Evolutionary conservation across 2,888 invertebrate species (phyloP).

Genomic region (Acutogordius australiensis): DNA sequence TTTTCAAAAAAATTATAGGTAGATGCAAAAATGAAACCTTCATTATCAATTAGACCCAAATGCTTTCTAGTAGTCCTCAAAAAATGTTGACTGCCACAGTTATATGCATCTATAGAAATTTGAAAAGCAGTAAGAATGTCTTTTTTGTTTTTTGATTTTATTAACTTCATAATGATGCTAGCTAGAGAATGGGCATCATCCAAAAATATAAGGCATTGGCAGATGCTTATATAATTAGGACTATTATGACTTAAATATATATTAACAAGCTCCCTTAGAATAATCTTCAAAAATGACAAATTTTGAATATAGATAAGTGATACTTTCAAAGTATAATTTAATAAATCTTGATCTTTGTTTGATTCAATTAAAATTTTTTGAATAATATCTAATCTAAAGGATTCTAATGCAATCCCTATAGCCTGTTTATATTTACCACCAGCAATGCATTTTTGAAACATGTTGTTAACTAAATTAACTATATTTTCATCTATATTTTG

Average conservation of each 20-base stretch:
- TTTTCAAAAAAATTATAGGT: too few species aligned
- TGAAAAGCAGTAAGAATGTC: slow-evolving; percentile 83
- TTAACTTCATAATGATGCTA: slow-evolving; percentile 58
- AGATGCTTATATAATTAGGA: slow-evolving; percentile 92
- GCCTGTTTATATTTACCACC: slow-evolving; percentile 82
- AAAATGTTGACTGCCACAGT: slow-evolving; percentile 92
- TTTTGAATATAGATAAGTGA: slow-evolving; percentile 85
- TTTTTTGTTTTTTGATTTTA: slow-evolving; percentile 39
- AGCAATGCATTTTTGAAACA: slow-evolving; percentile 79
- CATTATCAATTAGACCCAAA: slow-evolving; percentile 35
- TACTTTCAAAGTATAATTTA: slow-evolving; percentile 75
- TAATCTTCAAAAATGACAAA: slow-evolving; percentile 60
- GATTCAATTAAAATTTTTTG: slow-evolving; percentile 34
- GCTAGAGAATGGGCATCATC: slow-evolving; percentile 75
- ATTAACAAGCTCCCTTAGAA: slow-evolving; percentile 55
- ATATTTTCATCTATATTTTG: slow-evolving; percentile 29
- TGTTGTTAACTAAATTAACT: slow-evolving; percentile 71
- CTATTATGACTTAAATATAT: slow-evolving; percentile 57
- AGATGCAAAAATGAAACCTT: too few species aligned
- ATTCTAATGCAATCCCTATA: slow-evolving; percentile 75
- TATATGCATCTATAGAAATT: slow-evolving; percentile 91
- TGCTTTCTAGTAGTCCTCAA: slow-evolving; percentile 54
- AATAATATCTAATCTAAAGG: slow-evolving; percentile 81
- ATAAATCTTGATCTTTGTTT: slow-evolving; percentile 53
- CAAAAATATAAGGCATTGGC: slow-evolving; percentile 64